Percentiles rank a stretch among this genome's conserved stretches.
Evolutionary conservation across 2,113 vertebrate species (phyloP).

Genomic region (Malurus melanocephalus): DNA sequence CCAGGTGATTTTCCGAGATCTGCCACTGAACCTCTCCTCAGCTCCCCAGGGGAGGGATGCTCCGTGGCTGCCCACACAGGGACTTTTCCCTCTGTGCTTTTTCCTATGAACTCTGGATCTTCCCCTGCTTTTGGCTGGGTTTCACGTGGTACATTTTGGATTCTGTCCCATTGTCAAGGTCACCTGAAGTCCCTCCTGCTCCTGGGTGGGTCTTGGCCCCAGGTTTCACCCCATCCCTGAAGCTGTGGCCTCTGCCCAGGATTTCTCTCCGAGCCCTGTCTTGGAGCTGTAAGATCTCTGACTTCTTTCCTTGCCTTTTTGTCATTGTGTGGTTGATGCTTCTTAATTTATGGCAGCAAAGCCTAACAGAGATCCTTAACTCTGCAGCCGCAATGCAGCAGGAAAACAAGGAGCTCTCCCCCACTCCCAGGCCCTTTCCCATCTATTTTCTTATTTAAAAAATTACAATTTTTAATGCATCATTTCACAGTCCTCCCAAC

Average conservation of each 20-base stretch:
- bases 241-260: rapidly evolving
- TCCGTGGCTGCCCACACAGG: neutral
- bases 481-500: neutral
- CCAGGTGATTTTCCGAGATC: rapidly evolving
- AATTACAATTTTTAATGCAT: neutral
- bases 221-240: rapidly evolving
- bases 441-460: neutral
- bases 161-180: neutral
- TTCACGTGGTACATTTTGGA: neutral
- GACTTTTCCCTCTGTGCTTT: neutral
- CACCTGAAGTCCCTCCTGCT: neutral
- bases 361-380: neutral
- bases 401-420: neutral
- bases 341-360: neutral
- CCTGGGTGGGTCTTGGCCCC: rapidly evolving
- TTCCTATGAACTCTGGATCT: rapidly evolving
- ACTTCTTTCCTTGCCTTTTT: neutral
- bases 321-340: neutral
- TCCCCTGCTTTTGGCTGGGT: neutral
- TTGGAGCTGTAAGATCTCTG: neutral
- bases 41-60: neutral
- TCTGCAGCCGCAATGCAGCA: constrained; percentile 7
- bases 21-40: neutral
- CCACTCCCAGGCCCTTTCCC: neutral
- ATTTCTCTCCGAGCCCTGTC: rapidly evolving